Base-by-base conservation (phyloP, 2,888 invertebrate species). In the Amiota minor region DNA sequence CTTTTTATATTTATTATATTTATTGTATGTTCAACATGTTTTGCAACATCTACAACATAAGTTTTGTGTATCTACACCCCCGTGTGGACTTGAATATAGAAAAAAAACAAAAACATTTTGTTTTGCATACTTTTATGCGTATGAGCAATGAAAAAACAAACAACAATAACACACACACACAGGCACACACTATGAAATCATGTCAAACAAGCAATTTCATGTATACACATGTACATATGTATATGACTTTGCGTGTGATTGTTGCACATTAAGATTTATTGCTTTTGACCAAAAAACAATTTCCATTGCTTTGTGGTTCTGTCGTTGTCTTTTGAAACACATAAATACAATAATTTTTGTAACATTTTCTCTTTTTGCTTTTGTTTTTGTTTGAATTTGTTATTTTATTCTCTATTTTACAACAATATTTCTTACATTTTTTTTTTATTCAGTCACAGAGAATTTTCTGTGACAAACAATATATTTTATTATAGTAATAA, bases 181-280 rank as follows among this genome's bases (percentile, higher is more conserved):
- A 35, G 6, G 23, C 23, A 23, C 23, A 1, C 1, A 35, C 4
- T 35, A 35, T 35, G 35, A 8, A 65, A 47, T 16, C 46, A 47
- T 45, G 65, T 65, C 46, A 47, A 59, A n/a, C 67, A 70, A 35
- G 65, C 47, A 46, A 65, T 65, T 70, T 72, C 72, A 68, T 67
- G 46, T 46, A 23, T 6, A n/a, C n/a, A n/a, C n/a, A n/a, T n/a
- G n/a, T n/a, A n/a, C n/a, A n/a, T n/a, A n/a, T 35, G 0, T 35
- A 47, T 65, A 47, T 65, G 62, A 55, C 49, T 68, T 72, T 72
- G 67, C 65, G 45, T 67, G 49, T 35, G 35, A 67, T 72, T 67
- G 72, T 56, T 67, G 67, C 67, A 56, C 18, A 59, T 72, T 72
- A 47, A 67, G 67, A 62, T 67, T 56, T 53, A 65, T 65, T 65